phyloP scores from a whole-genome alignment of 2,113 vertebrate genomes.

The Acrocephalus arundinaceus region DNA sequence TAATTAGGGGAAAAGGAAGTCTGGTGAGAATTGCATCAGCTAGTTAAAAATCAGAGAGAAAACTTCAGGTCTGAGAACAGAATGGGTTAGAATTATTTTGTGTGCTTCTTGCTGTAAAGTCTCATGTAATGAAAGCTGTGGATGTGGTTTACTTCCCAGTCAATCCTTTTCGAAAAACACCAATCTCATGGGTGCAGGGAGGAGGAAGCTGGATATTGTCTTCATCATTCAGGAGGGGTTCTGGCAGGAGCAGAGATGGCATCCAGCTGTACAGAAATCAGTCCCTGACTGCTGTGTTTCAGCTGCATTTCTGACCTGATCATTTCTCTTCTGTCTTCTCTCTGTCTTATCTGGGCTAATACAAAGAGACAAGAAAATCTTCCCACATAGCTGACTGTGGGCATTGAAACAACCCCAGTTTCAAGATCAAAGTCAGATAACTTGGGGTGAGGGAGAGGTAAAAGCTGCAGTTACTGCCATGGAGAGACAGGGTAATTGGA shows the following conservation, averaged over 20 bases:
- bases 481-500: background rate
- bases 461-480: background rate
- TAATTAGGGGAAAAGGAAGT: background rate
- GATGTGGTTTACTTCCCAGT: background rate
- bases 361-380: background rate
- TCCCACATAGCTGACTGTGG: background rate
- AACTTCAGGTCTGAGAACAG: background rate
- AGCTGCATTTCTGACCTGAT: background rate
- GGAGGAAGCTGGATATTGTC: background rate
- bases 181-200: accelerated
- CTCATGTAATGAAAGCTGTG: background rate
- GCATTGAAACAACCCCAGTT: background rate
- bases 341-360: background rate
- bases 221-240: background rate
- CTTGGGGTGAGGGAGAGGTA: background rate
- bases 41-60: background rate
- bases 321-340: background rate
- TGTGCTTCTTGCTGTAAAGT: background rate
- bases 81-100: background rate
- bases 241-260: background rate
- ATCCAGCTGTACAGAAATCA: background rate
- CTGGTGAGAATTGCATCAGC: background rate
- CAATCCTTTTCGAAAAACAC: background rate
- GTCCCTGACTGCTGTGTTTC: background rate
- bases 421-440: background rate